Base-by-base conservation (phyloP, 2,113 vertebrate species). In the Mirza zaza region DNA sequence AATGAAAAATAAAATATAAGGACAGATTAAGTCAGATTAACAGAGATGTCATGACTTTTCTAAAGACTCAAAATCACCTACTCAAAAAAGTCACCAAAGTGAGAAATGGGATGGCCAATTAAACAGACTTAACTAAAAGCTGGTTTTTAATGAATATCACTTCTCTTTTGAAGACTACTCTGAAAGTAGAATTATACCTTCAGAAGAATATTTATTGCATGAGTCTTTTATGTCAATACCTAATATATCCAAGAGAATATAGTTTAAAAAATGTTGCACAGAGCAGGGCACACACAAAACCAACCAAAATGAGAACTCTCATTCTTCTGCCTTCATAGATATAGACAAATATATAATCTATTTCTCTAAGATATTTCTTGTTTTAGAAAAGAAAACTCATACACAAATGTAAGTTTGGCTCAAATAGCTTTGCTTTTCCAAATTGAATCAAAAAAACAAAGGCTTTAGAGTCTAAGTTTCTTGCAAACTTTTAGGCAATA, bases 401-500 rank as follows among this genome's bases (percentile, higher is more conserved):
- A 94, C 5, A 95, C 4, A 91, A 96, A 83, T 48, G 45, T 67
- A 97, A 52, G 50, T 93, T 77, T 39, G 71, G 18, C 0, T 36
- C 6, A 86, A 94, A 82, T 79, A 48, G 94, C 59, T 95, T 1
- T 21, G 81, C 73, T 84, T 92, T 93, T 2, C 6, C 15, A 89
- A 89, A 86, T 1, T 0, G 4, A 97, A 75, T 86, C 45, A 39
- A 0, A 13, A n/a, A 23, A 83, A 59, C 76, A 67, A 86, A 45
- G 13, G 70, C 14, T 15, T 50, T 13, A 12, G 82, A 70, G 50
- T 85, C 59, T 27, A 52, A 34, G 70, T 90, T 94, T 76, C 97
- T 52, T 55, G 59, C 63, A 92, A 97, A 98, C 42, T 97, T 97
- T 3, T 6, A 93, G 90, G 55, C 67, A 90, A 45, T 92, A 65